Evolutionary conservation across 2,888 invertebrate genomes (phyloP).

Genomic region (Eupithecia vulgata): DNA sequence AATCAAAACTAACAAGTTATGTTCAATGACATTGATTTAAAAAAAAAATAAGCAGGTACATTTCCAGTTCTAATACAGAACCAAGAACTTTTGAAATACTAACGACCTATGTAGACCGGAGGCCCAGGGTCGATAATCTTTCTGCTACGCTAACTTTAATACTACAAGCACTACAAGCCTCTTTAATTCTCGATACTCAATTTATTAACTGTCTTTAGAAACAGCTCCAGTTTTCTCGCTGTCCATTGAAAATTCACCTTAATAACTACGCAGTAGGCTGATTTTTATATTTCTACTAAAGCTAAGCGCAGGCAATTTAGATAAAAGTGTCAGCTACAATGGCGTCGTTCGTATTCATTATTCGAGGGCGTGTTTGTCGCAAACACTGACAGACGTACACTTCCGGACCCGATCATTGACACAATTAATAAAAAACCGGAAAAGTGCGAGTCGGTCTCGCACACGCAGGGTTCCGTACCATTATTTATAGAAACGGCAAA

Average conservation of each 20-base stretch:
- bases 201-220: neutral
- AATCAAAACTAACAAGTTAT: too few relatives aligned
- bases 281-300: slow-evolving; percentile 24
- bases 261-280: neutral
- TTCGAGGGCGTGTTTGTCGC: slow-evolving; percentile 59
- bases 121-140: too few relatives aligned
- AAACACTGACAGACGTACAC: slow-evolving; percentile 53
- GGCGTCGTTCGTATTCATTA: slow-evolving; percentile 62
- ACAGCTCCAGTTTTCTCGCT: neutral
- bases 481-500: too few relatives aligned
- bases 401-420: slow-evolving; percentile 34
- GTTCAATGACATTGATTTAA: too few relatives aligned
- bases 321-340: slow-evolving; percentile 59
- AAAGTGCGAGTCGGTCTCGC: too few relatives aligned
- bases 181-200: neutral
- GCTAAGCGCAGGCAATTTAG: slow-evolving; percentile 52
- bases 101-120: too few relatives aligned
- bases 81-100: too few relatives aligned
- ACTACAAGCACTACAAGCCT: too few relatives aligned
- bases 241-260: neutral
- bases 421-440: neutral
- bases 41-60: too few relatives aligned
- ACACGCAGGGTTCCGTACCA: too few relatives aligned
- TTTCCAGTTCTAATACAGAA: too few relatives aligned
- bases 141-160: too few relatives aligned